Evolutionary conservation across 2,797 vertebrate species (phyloP), one percentile per base, ranked within the genome.

Genomic region (Leptatherina wallacei): DNA sequence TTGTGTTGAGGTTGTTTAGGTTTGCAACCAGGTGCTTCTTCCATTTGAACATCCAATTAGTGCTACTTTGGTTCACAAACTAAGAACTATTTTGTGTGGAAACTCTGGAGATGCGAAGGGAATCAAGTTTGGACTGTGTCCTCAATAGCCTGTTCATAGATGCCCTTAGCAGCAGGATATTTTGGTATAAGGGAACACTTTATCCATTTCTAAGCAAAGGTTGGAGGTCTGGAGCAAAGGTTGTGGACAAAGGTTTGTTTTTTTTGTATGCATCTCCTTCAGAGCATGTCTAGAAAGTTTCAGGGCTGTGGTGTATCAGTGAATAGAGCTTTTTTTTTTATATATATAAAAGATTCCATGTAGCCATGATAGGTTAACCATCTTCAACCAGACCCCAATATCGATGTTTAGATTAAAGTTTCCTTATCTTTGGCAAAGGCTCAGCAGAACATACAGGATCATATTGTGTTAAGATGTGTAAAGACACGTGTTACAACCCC

Each of bases 101-200:
- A 60, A 36, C 16, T 68, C 40, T 68, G n/a, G 14, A 61, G 27
- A 60, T 13, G 24, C 30, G 24, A 14, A 20, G 36, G 36, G 30
- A 36, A 59, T 60, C 32, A n/a, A 2, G 9, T 69, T 32, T 36
- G 42, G 56, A 49, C 22, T 51, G 49, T 60, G 22, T 69, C 32
- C 16, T 69, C 44, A 2, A 44, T 36, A 27, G 56, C 27, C 38
- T 33, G 30, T 66, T 68, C n/a, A 36, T 42, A 30, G 30, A 49
- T 11, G 14, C 52, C 51, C 44, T 60, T 38, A 16, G 20, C 13
- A 35, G 40, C 42, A 6, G 40, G 42, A 58, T 55, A 44, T 58
- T 67, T 29, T 29, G 42, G 54, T 47, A 49, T 0, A 14, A 8
- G 5, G 11, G 52, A 55, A 18, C 27, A 30, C 11, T 16, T 7